Conservation (phyloP, 2,797 vertebrate genomes). For the Anguilla megastoma region DNA sequence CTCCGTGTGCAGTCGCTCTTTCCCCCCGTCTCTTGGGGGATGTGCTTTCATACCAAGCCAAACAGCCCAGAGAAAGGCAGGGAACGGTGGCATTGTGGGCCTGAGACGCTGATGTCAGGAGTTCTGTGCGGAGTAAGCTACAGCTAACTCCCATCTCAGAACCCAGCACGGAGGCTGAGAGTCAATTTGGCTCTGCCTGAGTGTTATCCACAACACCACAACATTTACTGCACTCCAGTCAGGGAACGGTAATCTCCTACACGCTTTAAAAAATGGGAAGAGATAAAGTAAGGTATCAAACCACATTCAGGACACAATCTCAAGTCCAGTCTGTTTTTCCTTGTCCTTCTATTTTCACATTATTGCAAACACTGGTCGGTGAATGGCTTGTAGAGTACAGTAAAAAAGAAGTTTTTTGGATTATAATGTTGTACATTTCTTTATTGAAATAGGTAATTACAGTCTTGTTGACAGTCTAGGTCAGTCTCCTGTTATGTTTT, state of each 20-base stretch:
- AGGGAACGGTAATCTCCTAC: background rate
- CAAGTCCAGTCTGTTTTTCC: background rate
- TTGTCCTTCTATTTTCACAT: background rate
- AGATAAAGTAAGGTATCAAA: background rate
- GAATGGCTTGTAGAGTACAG: background rate
- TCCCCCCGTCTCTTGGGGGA: background rate
- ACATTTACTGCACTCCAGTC: background rate
- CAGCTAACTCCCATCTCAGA: background rate
- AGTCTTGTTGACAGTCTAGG: background rate
- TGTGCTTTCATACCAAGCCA: constrained; percentile 15
- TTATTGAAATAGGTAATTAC: background rate
- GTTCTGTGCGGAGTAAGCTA: background rate
- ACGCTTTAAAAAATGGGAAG: background rate
- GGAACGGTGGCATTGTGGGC: constrained; percentile 7
- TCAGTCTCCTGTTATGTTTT: background rate
- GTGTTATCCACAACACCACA: background rate
- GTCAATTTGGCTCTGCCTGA: background rate
- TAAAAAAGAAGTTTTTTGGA: background rate
- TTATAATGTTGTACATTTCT: background rate
- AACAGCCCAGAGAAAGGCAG: constrained; percentile 8
- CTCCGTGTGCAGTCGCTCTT: background rate
- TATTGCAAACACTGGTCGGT: background rate
- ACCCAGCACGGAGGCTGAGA: background rate
- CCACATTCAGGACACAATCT: background rate
- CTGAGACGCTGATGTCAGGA: background rate